A percentile compares a stretch with the other conserved stretches of the same genome.
Evolutionary conservation across 2,888 invertebrate species (phyloP).

Genomic region (Cantharis lateralis): DNA sequence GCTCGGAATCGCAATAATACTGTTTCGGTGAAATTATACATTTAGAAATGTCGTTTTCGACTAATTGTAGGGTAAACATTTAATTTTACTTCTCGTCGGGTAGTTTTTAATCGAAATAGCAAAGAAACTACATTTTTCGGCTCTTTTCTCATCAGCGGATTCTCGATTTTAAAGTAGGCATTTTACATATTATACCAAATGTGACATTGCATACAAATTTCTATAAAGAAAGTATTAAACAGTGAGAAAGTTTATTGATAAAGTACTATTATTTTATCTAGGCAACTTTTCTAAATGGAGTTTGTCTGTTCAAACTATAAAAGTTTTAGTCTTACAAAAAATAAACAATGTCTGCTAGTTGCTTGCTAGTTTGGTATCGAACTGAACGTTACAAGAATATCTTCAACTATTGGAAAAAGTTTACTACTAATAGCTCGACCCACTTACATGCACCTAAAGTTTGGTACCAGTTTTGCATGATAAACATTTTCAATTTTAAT

Average conservation of each 20-base stretch:
- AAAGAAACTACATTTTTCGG: not conserved
- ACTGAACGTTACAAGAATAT: not conserved
- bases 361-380: not conserved
- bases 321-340: conserved; percentile 1
- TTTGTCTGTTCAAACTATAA: conserved; percentile 3
- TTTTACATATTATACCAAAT: not conserved
- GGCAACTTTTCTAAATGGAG: not conserved
- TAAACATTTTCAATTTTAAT: not conserved
- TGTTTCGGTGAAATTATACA: not conserved
- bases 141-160: not conserved
- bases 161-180: not conserved
- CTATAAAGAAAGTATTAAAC: not conserved
- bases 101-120: not conserved
- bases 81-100: not conserved
- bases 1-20: not conserved
- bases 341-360: not conserved
- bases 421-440: not conserved
- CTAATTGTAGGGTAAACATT: not conserved
- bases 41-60: not conserved
- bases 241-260: not conserved
- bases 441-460: not conserved
- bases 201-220: not conserved
- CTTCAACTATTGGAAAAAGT: not conserved
- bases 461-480: not conserved
- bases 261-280: not conserved